Evolutionary conservation across 2,797 vertebrate species (phyloP).

Genomic region (Tangara arthus): DNA sequence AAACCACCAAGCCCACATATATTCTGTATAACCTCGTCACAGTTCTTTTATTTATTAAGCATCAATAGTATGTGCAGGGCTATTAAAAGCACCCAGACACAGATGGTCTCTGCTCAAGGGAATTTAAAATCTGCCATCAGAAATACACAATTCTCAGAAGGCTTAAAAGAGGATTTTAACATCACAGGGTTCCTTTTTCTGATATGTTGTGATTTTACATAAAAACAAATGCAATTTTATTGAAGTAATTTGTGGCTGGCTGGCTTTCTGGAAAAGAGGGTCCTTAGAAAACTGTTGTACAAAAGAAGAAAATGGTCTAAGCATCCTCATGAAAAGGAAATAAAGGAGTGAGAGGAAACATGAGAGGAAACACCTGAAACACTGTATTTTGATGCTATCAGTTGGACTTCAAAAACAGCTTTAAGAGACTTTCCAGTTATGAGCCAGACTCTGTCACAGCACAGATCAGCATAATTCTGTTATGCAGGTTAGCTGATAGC

Average conservation of each 20-base stretch:
- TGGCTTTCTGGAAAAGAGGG: not conserved
- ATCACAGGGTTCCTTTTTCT: not conserved
- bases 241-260: not conserved
- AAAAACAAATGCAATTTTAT: not conserved
- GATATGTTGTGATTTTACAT: not conserved
- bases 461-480: not conserved
- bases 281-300: not conserved
- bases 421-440: not conserved
- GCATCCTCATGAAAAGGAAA: not conserved
- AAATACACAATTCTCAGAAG: not conserved
- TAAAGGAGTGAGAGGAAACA: not conserved
- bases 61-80: not conserved
- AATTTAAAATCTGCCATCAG: not conserved
- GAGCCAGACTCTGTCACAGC: not conserved
- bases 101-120: not conserved
- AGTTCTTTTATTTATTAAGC: conserved; percentile 16
- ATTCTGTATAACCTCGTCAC: not conserved
- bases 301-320: not conserved
- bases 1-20: not conserved
- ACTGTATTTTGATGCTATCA: not conserved
- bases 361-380: not conserved
- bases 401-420: not conserved
- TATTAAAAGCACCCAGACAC: not conserved
- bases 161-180: not conserved
- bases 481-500: not conserved